A percentile compares a stretch with the other conserved stretches of the same genome.
Conservation (phyloP, 2,797 vertebrate genomes). For the Borostomias antarcticus region DNA sequence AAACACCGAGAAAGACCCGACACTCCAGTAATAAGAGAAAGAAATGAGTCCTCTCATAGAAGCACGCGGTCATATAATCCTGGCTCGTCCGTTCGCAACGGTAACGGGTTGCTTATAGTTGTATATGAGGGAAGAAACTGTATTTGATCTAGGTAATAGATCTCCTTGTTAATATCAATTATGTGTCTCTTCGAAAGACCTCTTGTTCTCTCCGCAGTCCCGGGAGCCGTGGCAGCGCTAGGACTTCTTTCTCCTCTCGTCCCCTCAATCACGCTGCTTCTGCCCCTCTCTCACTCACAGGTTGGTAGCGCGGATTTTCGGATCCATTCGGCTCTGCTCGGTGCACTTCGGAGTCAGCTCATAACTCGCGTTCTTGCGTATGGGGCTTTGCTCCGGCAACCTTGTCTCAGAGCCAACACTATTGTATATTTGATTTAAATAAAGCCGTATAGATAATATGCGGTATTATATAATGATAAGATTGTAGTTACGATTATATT, state of each 20-base stretch:
- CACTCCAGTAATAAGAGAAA: slow-evolving; percentile 27
- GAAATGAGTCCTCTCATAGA: slow-evolving; percentile 13
- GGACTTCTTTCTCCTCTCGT: slow-evolving; percentile 32
- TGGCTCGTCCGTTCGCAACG: not conserved
- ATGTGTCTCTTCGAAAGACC: not conserved
- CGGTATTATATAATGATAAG: no score
- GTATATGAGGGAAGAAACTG: not conserved
- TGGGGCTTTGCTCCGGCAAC: no score
- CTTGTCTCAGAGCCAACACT: not conserved
- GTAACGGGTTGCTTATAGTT: not conserved
- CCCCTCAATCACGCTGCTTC: slow-evolving; percentile 68
- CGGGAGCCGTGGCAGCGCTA: slow-evolving; percentile 40
- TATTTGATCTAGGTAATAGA: not conserved
- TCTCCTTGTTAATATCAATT: not conserved
- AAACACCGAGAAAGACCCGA: slow-evolving; percentile 19
- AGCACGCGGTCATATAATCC: slow-evolving; percentile 20
- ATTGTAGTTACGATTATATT: no score
- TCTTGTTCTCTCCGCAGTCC: not conserved
- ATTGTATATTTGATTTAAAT: not conserved
- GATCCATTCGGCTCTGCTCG: slow-evolving; percentile 64
- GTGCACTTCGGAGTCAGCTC: not conserved
- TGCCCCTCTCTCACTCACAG: slow-evolving; percentile 52
- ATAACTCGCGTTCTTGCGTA: not conserved
- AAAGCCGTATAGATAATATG: not conserved
- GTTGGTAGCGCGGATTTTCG: slow-evolving; percentile 68